Base-by-base conservation (phyloP, 2,888 invertebrate genomes). In the Drosophila limbata region DNA sequence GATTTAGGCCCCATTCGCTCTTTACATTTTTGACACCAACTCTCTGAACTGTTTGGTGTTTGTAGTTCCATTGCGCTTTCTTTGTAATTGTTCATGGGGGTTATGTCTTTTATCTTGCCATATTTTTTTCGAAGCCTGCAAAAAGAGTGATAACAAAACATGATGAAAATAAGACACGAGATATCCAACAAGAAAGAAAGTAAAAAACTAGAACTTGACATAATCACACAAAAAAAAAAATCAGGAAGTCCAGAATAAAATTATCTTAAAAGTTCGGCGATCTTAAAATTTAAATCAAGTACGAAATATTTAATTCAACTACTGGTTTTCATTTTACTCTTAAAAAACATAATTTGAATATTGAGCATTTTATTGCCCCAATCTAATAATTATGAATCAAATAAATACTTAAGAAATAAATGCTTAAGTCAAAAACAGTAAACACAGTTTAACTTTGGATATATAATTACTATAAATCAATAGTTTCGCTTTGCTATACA, bases 111-210 rank as follows among this genome's bases (percentile, higher is more conserved):
- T 81, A 51, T 64, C 40, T 53, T 42, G 44, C 55, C 60, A 59
- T 35, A 35, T 51, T 40, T 35, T 42, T 25, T 47, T 28, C n/a
- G 64, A 62, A 69, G 67, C 66, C 72, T 79, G 77, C 71, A 65
- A 65, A 72, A 78, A 74, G 66, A 67, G 25, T 60, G 44, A 47
- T 19, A 45, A 55, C 62, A 73, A 50, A 57, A 45, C 40, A 42
- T 44, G n/a, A 9, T 19, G 8, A 19, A 25, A 44, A 17, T 25
- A 15, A 19, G 28, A 11, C 39, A 25, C 0, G 15, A 28, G 52
- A 17, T 28, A 25, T 19, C 4, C 19, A 50, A 35, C 13, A 17
- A 6, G 11, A 1, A 6, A 15, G 21, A 13, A 17, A 17, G 8
- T 1, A 28, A 28, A 10, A 13, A 17, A 48, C 11, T 19, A 3